Percentiles rank a stretch among this genome's conserved stretches.
Conservation (phyloP, 2,113 vertebrate genomes). For the Alethe diademata region DNA sequence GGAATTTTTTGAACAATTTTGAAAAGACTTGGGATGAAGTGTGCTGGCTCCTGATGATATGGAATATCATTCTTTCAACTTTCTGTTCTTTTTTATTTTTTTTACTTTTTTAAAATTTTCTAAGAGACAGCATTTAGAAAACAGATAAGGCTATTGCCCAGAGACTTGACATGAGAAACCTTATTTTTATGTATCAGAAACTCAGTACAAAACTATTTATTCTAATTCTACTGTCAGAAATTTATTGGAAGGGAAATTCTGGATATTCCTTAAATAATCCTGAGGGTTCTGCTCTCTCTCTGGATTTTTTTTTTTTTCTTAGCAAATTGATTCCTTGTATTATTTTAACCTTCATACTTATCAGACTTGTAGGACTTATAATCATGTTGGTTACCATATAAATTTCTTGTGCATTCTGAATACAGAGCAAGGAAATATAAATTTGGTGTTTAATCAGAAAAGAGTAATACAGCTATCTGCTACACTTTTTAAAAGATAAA, state of each 20-base stretch:
- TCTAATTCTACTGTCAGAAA: neutral
- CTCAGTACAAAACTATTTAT: neutral
- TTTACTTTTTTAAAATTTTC: accelerated
- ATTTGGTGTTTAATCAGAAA: neutral
- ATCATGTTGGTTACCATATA: neutral
- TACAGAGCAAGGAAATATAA: neutral
- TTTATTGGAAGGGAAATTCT: neutral
- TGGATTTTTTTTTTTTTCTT: neutral
- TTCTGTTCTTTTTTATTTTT: neutral
- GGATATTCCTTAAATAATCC: neutral
- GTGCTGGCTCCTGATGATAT: neutral
- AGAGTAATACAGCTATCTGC: neutral
- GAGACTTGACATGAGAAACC: neutral
- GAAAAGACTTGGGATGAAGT: neutral
- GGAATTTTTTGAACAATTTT: neutral
- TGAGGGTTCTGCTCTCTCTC: neutral
- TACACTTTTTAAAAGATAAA: neutral
- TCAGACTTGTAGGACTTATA: neutral
- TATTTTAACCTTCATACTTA: neutral
- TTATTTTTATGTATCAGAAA: neutral
- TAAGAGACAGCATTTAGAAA: neutral
- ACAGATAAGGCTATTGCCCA: neutral
- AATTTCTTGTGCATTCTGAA: neutral
- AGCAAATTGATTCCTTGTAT: neutral
- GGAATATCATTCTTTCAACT: neutral